These are phyloP conservation scores for Corythornis vintsioides DNA, from an alignment of 2,113 vertebrate genomes.

Conservation along the genomic window DNA sequence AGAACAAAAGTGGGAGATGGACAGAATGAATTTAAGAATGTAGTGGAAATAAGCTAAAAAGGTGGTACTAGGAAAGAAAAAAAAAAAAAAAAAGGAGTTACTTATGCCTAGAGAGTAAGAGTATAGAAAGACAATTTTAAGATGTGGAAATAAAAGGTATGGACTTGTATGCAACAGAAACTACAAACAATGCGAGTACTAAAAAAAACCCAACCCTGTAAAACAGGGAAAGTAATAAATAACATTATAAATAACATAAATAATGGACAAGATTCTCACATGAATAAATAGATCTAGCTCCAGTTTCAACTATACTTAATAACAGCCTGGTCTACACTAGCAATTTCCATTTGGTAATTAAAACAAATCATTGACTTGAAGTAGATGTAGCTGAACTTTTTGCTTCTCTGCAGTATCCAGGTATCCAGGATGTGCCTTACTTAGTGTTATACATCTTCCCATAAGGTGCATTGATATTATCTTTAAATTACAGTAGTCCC, in stretches of 20 bases:
- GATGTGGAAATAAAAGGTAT: background rate
- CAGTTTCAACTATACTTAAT: background rate
- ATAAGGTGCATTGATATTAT: background rate
- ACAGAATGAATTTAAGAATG: background rate
- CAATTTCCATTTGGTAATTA: background rate
- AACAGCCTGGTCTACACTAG: background rate
- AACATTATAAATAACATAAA: background rate
- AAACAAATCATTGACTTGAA: background rate
- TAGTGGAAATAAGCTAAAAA: background rate
- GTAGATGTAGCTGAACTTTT: background rate
- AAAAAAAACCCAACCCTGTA: background rate
- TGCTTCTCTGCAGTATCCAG: background rate
- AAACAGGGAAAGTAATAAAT: background rate
- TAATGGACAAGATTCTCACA: background rate
- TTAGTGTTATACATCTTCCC: background rate
- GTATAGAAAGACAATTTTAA: background rate
- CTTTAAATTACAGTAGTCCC: background rate
- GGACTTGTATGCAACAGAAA: background rate
- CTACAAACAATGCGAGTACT: background rate
- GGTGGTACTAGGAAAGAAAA: background rate
- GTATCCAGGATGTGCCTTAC: background rate
- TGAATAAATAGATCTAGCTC: background rate
- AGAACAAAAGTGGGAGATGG: constrained; percentile 9
- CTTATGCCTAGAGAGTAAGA: background rate
- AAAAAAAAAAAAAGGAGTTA: background rate